Evolutionary conservation across 2,113 vertebrate species (phyloP), one percentile per base, ranked within the genome.

Genomic region (Erythrocebus patas): DNA sequence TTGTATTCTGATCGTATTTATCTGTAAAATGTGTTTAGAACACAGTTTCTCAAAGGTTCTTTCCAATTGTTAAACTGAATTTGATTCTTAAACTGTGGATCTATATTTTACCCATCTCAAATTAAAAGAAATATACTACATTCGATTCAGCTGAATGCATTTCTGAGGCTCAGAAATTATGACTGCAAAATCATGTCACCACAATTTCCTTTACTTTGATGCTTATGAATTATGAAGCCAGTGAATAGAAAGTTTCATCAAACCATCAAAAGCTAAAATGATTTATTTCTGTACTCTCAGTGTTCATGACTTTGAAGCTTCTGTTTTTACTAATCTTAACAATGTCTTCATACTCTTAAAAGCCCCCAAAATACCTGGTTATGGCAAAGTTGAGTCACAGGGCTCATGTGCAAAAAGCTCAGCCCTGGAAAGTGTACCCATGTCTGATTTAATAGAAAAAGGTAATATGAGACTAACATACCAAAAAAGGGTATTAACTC

Each of bases 61-160:
- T 96, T 91, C 86, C 48, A 88, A 78, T 57, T 73, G 78, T 86
- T 97, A 89, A 91, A 45, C 87, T 55, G 64, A 89, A n/a, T 95
- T 78, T 95, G 59, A 82, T 61, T 81, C 78, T 86, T 93, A 93
- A 91, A 14, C 70, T 18, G 55, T 80, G 38, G 52, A 93, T 96
- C 83, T 93, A 30, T 66, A 82, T 64, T 91, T 95, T 85, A 59
- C 79, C 79, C 23, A 18, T 64, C 89, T 81, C 64, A 45, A 61
- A 94, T 59, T 85, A 35, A 72, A 66, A 72, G 59, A 40, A 86
- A 96, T 85, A 75, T 5, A 84, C 16, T 48, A 86, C 16, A 27
- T 87, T 90, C 5, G 1, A 79, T 40, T 57, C 85, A 70, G 43
- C 23, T 38, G 70, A 82, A 48, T 57, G 68, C 52, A 76, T 91